Evolutionary conservation across 2,113 vertebrate species (phyloP).

Genomic region (Semnornis frantzii): DNA sequence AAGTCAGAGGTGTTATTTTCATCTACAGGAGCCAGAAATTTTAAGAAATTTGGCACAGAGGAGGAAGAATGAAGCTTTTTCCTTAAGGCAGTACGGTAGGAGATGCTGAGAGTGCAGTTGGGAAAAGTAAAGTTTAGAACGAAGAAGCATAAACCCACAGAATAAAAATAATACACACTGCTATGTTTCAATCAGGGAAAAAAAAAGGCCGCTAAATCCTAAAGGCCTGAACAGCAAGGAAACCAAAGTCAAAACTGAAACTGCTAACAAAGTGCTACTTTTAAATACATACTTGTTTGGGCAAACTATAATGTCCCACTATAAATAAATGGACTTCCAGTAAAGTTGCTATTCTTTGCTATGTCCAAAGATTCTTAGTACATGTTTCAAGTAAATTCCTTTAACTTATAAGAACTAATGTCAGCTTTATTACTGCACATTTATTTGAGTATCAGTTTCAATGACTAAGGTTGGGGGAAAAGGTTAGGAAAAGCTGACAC

Average conservation of each 20-base stretch:
- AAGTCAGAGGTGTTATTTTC: conserved; percentile 89
- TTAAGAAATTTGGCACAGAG: conserved; percentile 99
- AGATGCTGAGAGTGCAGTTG: conserved; percentile 83
- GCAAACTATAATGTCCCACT: not conserved
- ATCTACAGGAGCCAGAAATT: conserved; percentile 97
- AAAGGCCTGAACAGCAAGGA: not conserved
- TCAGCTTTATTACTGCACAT: not conserved
- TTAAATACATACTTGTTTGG: not conserved
- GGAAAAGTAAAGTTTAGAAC: conserved; percentile 74
- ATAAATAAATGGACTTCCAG: not conserved
- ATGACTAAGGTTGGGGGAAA: not conserved
- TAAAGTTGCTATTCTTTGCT: not conserved
- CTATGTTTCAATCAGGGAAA: conserved; percentile 21
- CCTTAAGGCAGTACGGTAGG: conserved; percentile 88
- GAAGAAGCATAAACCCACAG: conserved; percentile 60
- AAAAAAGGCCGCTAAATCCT: conserved; percentile 17
- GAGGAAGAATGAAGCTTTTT: conserved; percentile 94
- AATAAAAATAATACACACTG: conserved; percentile 56
- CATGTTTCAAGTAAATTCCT: not conserved
- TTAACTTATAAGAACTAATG: not conserved
- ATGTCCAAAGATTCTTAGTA: not conserved
- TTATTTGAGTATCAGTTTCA: not conserved
- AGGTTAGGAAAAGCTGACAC: not conserved
- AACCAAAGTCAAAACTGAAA: conserved; percentile 23
- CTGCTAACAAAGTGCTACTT: not conserved